phyloP scores from a whole-genome alignment of 2,888 invertebrate genomes.

The Smittia aterrima region DNA sequence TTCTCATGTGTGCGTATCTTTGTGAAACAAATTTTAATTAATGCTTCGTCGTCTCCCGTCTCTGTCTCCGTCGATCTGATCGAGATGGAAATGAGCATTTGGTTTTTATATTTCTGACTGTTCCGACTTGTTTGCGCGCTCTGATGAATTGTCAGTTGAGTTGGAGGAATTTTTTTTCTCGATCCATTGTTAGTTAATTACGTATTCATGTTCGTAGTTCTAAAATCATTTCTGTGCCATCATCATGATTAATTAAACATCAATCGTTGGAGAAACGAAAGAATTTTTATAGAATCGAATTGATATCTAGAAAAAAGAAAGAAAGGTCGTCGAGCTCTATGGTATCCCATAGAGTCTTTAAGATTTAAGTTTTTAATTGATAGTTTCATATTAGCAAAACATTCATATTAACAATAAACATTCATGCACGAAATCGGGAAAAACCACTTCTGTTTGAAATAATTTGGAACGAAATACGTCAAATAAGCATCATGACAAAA shows the following conservation, averaged over 20 bases:
- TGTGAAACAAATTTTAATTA: not conserved
- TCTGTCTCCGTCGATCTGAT: not conserved
- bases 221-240: conserved; percentile 20
- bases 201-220: conserved; percentile 17
- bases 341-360: no score
- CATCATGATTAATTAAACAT: conserved; percentile 17
- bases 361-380: no score
- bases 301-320: not conserved
- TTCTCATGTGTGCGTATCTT: not conserved
- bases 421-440: no score
- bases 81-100: conserved; percentile 5
- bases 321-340: no score
- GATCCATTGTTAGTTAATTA: conserved; percentile 22
- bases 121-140: not conserved
- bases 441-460: no score
- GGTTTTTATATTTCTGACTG: not conserved
- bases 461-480: no score
- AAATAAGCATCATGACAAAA: no score
- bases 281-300: not conserved
- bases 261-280: not conserved
- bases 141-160: conserved; percentile 15
- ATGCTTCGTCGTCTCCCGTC: not conserved
- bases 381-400: no score
- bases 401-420: no score
- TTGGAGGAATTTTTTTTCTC: not conserved